Percentiles rank a stretch among this genome's conserved stretches.
These are phyloP conservation scores for Sogatella furcifera DNA, from an alignment of 1,140 invertebrate genomes.

Conservation along the genomic window DNA sequence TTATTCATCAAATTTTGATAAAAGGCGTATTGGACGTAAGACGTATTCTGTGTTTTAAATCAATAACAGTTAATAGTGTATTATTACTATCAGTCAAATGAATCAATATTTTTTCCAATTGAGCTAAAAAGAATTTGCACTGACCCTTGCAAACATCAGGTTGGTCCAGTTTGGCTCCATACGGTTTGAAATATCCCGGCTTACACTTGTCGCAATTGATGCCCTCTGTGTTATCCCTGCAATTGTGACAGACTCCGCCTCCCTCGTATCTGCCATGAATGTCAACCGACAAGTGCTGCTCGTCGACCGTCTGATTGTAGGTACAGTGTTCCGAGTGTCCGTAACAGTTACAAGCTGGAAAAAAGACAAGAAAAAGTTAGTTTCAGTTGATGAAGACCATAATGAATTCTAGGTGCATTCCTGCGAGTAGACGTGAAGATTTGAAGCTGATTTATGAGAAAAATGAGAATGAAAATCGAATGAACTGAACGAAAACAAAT, in stretches of 20 bases:
- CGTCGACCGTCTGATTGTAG: slow-evolving; percentile 78
- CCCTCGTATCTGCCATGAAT: slow-evolving; percentile 86
- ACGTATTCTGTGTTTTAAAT: no score
- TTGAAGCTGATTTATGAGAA: no score
- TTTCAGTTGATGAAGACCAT: background rate
- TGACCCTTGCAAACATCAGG: slow-evolving; percentile 86
- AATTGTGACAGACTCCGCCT: slow-evolving; percentile 86
- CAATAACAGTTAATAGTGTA: no score
- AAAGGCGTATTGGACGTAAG: no score
- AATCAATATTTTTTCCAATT: no score
- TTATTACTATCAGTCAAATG: no score
- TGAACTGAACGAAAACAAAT: background rate
- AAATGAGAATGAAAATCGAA: background rate
- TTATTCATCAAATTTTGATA: no score
- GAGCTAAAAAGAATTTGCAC: slow-evolving; percentile 27
- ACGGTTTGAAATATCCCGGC: slow-evolving; percentile 73
- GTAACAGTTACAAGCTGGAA: slow-evolving; percentile 90
- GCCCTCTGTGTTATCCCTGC: slow-evolving; percentile 87
- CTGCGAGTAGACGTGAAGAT: no score
- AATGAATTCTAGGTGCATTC: no score
- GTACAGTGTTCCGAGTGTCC: slow-evolving; percentile 83
- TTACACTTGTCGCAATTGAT: slow-evolving; percentile 95
- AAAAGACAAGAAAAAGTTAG: no score
- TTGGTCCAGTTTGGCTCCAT: slow-evolving; percentile 66
- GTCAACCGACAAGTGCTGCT: slow-evolving; percentile 69